These are phyloP conservation scores for Sebastolobus altivelis DNA, from an alignment of 2,797 vertebrate species.

Conservation along the genomic window DNA sequence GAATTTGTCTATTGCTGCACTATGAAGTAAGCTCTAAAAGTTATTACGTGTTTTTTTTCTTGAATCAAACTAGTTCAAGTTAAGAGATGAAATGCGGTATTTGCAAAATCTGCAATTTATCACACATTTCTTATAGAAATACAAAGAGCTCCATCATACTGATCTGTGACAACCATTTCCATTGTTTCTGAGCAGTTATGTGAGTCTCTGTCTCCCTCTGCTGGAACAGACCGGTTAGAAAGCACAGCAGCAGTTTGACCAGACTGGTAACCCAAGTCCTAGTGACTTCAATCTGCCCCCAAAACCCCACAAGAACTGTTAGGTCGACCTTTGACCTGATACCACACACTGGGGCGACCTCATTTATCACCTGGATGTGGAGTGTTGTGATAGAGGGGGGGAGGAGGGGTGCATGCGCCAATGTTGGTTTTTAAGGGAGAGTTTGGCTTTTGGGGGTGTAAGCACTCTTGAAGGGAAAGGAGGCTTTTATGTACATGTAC, in stretches of 20 bases:
- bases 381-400: conserved; percentile 65
- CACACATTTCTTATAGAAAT: neutral
- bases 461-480: conserved; percentile 46
- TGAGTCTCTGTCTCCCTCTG: conserved; percentile 82
- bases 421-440: conserved; percentile 50
- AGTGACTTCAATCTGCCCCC: conserved; percentile 63
- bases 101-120: neutral
- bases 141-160: neutral
- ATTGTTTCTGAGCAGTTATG: neutral
- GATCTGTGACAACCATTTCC: neutral
- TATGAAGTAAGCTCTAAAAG: neutral
- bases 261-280: conserved; percentile 34
- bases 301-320: conserved; percentile 62
- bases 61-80: too few relatives aligned
- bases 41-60: too few relatives aligned
- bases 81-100: too few relatives aligned
- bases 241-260: neutral
- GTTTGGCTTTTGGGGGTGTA: conserved; percentile 35
- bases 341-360: conserved; percentile 68
- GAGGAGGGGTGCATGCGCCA: conserved; percentile 13
- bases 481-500: conserved; percentile 69
- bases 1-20: neutral
- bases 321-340: conserved; percentile 59
- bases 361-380: conserved; percentile 81
- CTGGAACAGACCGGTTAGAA: conserved; percentile 42